Evolutionary conservation across 2,797 vertebrate species (phyloP).

Genomic region (Lithobates pipiens): DNA sequence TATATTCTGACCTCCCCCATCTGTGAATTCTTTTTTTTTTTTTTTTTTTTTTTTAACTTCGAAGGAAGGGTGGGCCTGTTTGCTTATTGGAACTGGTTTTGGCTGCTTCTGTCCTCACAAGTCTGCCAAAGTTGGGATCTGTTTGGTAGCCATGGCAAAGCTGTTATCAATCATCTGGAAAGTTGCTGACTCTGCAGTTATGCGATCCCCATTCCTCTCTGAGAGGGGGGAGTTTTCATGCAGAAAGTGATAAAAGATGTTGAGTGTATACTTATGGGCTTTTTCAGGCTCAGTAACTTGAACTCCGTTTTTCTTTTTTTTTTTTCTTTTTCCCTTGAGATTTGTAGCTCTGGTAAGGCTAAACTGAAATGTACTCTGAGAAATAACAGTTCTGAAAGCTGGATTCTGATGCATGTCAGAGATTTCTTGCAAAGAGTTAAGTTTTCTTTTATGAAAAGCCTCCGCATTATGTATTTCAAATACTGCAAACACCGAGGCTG

Average conservation of each 20-base stretch:
- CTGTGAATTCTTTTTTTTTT: constrained; percentile 4
- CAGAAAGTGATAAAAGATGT: constrained; percentile 24
- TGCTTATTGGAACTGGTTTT: constrained; percentile 53
- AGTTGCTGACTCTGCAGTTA: constrained; percentile 48
- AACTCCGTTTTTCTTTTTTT: background rate
- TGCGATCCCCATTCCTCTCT: background rate
- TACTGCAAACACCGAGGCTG: too few species aligned
- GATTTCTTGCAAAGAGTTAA: too few species aligned
- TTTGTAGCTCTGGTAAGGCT: background rate
- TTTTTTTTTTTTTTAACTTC: constrained; percentile 1
- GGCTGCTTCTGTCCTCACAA: constrained; percentile 33
- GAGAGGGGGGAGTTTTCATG: background rate
- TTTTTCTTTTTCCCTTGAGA: background rate
- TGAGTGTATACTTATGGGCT: background rate
- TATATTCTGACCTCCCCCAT: background rate
- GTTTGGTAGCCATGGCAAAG: constrained; percentile 45
- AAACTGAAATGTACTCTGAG: too few species aligned
- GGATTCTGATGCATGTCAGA: too few species aligned
- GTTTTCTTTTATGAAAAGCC: too few species aligned
- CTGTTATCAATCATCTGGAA: constrained; percentile 49
- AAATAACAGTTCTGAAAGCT: too few species aligned
- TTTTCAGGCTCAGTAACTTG: constrained; percentile 5
- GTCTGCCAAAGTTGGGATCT: constrained; percentile 42
- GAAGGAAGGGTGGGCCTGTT: constrained; percentile 32
- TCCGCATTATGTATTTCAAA: too few species aligned